Evolutionary conservation across 1,140 invertebrate genomes (phyloP).

Genomic region (Drosophila subpulchrella): DNA sequence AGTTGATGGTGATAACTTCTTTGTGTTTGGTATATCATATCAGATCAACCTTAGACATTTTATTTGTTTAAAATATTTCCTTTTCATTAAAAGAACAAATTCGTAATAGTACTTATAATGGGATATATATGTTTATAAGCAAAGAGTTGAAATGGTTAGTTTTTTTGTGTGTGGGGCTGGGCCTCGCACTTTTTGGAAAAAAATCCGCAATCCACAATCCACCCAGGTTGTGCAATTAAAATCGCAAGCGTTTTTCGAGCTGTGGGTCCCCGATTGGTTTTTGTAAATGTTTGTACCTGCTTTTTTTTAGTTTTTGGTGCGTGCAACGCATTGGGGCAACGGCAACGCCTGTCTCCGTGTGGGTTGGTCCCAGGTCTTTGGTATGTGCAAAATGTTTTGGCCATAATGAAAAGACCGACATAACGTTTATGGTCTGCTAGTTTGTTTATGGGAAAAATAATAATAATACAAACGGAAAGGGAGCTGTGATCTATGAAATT

Average conservation of each 20-base stretch:
- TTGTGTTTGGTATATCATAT: too few relatives aligned
- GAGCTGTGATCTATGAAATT: constrained; percentile 22
- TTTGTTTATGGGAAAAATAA: constrained; percentile 14
- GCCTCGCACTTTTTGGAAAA: constrained; percentile 43
- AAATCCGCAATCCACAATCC: constrained; percentile 47
- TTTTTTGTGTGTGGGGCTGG: constrained; percentile 53
- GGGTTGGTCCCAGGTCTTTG: constrained; percentile 47
- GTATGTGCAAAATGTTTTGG: constrained; percentile 81
- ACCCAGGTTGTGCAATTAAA: constrained; percentile 75
- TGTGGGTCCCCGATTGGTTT: constrained; percentile 14
- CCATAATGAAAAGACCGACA: constrained; percentile 67
- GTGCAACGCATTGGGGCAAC: constrained; percentile 52
- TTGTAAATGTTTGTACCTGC: constrained; percentile 14
- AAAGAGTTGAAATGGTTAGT: neutral
- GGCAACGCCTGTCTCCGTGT: constrained; percentile 48
- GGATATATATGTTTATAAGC: too few relatives aligned
- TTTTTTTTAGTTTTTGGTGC: constrained; percentile 38
- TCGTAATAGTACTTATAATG: too few relatives aligned
- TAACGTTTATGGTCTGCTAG: constrained; percentile 45
- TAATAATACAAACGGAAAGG: constrained; percentile 19
- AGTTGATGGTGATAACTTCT: too few relatives aligned
- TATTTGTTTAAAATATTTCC: too few relatives aligned
- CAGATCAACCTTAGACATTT: too few relatives aligned
- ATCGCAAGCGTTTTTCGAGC: constrained; percentile 66
- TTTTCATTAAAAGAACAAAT: too few relatives aligned